These are phyloP conservation scores for Peribatodes rhomboidaria DNA, from an alignment of 2,888 invertebrate genomes.

Conservation along the genomic window DNA sequence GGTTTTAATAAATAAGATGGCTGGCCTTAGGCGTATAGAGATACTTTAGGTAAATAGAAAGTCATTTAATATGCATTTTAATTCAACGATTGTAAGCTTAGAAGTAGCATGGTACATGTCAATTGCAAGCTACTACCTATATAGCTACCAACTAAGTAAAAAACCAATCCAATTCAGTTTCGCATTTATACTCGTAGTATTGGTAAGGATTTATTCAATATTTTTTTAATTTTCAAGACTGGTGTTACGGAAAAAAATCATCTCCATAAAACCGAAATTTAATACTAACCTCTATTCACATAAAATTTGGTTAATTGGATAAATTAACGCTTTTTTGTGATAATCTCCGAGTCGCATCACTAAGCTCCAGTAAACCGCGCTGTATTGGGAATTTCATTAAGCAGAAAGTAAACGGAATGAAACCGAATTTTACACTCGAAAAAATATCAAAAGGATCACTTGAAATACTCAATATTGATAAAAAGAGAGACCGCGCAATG, in stretches of 20 bases:
- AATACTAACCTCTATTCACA: constrained; percentile 31
- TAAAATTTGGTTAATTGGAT: constrained; percentile 57
- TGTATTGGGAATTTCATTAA: constrained; percentile 78
- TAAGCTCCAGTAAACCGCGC: constrained; percentile 47
- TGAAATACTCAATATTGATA: constrained; percentile 74
- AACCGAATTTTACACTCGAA: constrained; percentile 77
- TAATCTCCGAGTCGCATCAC: constrained; percentile 42
- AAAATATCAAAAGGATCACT: constrained; percentile 75
- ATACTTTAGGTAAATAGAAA: constrained; percentile 33
- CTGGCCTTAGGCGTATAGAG: constrained; percentile 50
- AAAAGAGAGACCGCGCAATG: constrained; percentile 74
- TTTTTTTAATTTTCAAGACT: no score
- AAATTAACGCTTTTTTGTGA: constrained; percentile 64
- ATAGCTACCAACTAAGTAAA: no score
- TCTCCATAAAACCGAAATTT: not conserved
- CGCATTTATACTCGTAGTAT: no score
- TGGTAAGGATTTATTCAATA: no score
- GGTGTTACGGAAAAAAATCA: not conserved
- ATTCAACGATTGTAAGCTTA: not conserved
- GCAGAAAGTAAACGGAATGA: constrained; percentile 74
- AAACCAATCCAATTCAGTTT: no score
- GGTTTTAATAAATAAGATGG: constrained; percentile 69
- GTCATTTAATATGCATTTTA: not conserved
- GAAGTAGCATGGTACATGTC: no score
- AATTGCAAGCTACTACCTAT: no score